Conservation (phyloP, 2,797 vertebrate species). For the Acanthiza pusilla region DNA sequence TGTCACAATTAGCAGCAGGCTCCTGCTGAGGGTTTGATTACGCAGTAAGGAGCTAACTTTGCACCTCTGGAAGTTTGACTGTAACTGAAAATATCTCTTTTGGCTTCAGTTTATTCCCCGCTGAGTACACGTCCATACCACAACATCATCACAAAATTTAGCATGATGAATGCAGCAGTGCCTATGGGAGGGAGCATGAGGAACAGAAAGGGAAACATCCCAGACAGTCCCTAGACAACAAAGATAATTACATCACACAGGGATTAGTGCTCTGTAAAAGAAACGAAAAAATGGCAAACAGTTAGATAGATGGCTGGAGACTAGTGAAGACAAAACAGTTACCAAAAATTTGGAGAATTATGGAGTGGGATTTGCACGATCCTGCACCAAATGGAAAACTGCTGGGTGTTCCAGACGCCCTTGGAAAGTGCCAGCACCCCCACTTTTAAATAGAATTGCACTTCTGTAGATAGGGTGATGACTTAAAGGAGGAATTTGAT, state of each 20-base stretch:
- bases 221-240: background rate
- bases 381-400: background rate
- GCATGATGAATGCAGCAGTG: background rate
- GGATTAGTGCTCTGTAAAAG: background rate
- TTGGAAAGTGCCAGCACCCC: background rate
- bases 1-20: conserved; percentile 52
- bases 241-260: background rate
- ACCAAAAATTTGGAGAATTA: background rate
- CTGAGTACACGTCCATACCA: background rate
- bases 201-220: background rate
- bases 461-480: background rate
- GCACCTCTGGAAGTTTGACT: conserved; percentile 22
- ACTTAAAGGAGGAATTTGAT: background rate
- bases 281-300: background rate
- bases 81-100: conserved; percentile 29
- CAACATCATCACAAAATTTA: background rate
- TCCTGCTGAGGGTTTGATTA: conserved; percentile 47
- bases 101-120: conserved; percentile 5
- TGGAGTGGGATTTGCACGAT: background rate
- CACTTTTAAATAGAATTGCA: background rate
- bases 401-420: background rate
- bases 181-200: background rate
- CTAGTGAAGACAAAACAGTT: background rate
- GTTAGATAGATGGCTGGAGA: background rate
- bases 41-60: conserved; percentile 11